Evolutionary conservation across 2,888 invertebrate species (phyloP), one percentile per base, ranked within the genome.

Genomic region (Leptinotarsa peninsularis): DNA sequence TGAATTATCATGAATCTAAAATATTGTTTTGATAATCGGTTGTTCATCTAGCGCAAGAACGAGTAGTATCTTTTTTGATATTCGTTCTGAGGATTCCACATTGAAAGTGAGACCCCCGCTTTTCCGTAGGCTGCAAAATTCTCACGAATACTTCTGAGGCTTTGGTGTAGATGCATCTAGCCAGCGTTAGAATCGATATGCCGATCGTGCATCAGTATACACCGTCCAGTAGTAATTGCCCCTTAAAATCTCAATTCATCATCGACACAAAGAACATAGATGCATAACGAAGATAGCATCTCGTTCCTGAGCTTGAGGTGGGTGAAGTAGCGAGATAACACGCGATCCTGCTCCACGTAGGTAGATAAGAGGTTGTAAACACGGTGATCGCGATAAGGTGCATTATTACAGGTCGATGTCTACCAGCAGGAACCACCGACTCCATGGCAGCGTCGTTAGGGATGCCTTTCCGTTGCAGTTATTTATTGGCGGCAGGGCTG

Each of bases 281-380:
- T 69, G 54, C 33, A 69, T 56, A 33, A 21, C 18, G 43, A 43
- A 68, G 79, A 79, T 79, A 79, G 54, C 79, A 79, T 79, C 79
- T 73, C 58, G 72, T 50, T 67, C 63, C 63, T 43, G 43, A 63
- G 63, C 63, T 63, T 43, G 67, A 69, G 78, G 77, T 77, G 80
- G 75, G 75, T 67, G 74, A 80, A 79, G 81, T 80, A 80, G 80
- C 75, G 73, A 78, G 77, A 81, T 79, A 77, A 80, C 79, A 79
- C 75, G 79, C 78, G 77, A 79, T 81, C 78, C 78, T 76, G 79
- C 79, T 72, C 74, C 79, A 78, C 78, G 81, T 80, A 80, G 79
- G 80, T 73, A 78, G 83, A 83, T 83, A 82, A 82, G 81, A 80
- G 80, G 80, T 82, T 82, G 82, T 83, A 83, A 83, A 83, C 83